Conservation (phyloP, 2,888 invertebrate genomes). For the Leptinotarsa peninsularis region DNA sequence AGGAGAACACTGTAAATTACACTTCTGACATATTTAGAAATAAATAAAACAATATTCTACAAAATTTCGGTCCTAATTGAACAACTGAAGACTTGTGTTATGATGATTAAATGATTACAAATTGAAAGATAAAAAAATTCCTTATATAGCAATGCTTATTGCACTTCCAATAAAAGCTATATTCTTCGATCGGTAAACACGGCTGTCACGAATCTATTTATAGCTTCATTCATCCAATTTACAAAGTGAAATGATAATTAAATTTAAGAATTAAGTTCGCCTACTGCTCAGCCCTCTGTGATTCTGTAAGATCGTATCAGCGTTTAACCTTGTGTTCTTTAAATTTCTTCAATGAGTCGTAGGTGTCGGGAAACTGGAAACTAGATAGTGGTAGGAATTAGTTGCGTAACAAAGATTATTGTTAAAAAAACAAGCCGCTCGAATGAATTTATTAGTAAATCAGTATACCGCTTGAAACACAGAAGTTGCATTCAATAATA, state of each 20-base stretch:
- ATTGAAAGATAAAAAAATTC: neutral
- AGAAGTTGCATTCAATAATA: too few relatives aligned
- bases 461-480: neutral
- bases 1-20: too few relatives aligned
- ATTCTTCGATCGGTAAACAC: slow-evolving; percentile 6
- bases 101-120: neutral
- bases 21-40: too few relatives aligned
- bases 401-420: slow-evolving; percentile 6
- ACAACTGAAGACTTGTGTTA: too few relatives aligned
- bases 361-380: neutral
- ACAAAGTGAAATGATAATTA: slow-evolving; percentile 22
- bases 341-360: slow-evolving; percentile 13
- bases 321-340: slow-evolving; percentile 15
- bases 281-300: slow-evolving; percentile 18
- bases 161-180: slow-evolving; percentile 3
- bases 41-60: too few relatives aligned
- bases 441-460: neutral
- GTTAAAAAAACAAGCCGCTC: neutral
- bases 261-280: slow-evolving; percentile 21
- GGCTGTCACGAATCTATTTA: slow-evolving; percentile 23
- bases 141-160: neutral
- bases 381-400: slow-evolving; percentile 1
- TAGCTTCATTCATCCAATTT: slow-evolving; percentile 25
- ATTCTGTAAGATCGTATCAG: slow-evolving; percentile 11
- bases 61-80: too few relatives aligned